Evolutionary conservation across 2,113 vertebrate genomes (phyloP), one percentile per base, ranked within the genome.

Genomic region (Spea multiplicata): DNA sequence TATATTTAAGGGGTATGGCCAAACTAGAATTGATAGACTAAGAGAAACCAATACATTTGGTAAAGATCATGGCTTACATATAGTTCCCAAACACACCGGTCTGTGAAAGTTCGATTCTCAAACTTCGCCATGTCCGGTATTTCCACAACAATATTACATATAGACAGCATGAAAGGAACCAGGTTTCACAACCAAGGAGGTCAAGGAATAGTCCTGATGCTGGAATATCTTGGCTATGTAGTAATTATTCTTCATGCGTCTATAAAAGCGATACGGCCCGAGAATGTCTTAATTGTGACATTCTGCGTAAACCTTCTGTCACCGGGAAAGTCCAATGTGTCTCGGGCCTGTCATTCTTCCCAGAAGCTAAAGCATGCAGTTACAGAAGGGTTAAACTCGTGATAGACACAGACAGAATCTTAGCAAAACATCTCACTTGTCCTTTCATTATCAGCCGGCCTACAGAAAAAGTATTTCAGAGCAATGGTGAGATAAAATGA

Each of bases 211-310:
- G 50, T 12, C 12, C 53, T 12, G 48, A 48, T 10, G 1, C 5
- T 73, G 30, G n/a, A 66, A 53, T 61, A 6, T 49, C 50, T 44
- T 59, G 62, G 50, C 70, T 55, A 71, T 73, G 71, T 50, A 14
- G 44, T 79, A 79, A 79, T 79, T 79, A 79, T 79, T 79, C 77
- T 59, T 65, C 77, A 66, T 67, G 64, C 73, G 70, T 79, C 77
- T 67, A 66, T 61, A 59, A 66, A 48, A 66, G 30, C 55, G 61
- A 79, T 49, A n/a, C 73, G 71, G 73, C 77, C 77, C 67, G 62
- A 47, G 50, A 73, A 49, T n/a, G 16, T 79, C 70, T 67, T 73
- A 46, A 73, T 79, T 66, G 66, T 79, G 62, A 73, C 70, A 73
- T 73, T 66, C 49, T 4, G 4, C 13, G 48, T 79, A 79, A 30